Evolutionary conservation across 2,888 invertebrate genomes (phyloP), one percentile per base, ranked within the genome.

Genomic region (Orgyia antiqua): DNA sequence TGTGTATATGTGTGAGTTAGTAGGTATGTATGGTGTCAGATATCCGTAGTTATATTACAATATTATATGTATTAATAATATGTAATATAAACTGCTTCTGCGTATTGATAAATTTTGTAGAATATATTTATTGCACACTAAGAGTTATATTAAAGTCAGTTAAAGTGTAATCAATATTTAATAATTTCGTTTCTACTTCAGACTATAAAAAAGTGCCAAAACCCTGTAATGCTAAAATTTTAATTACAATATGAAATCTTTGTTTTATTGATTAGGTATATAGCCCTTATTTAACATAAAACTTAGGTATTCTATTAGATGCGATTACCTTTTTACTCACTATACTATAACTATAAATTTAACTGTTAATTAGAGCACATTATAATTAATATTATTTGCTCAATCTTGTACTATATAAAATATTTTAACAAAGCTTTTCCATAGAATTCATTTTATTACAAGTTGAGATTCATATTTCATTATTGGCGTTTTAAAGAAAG

Each of bases 81-180:
- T n/a, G n/a, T n/a, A n/a, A n/a, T n/a, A n/a, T n/a, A n/a, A n/a
- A 68, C 64, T 67, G 69, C 66, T 64, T 62, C 43, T 64, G 58
- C 58, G 53, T 58, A 67, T 62, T 57, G 47, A 41, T 63, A 67
- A 55, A 44, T 43, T 64, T 51, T 10, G 6, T 23, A 10, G 6
- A 4, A 42, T n/a, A 51, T 57, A 45, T 60, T 55, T 52, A 56
- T 41, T 51, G 61, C 67, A 68, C 65, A 36, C 27, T 4, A 20
- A n/a, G n/a, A n/a, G n/a, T n/a, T n/a, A n/a, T n/a, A n/a, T n/a
- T n/a, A n/a, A n/a, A n/a, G n/a, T n/a, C n/a, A n/a, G n/a, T n/a
- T n/a, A n/a, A n/a, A n/a, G n/a, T n/a, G n/a, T n/a, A n/a, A n/a
- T n/a, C n/a, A n/a, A n/a, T n/a, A n/a, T n/a, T n/a, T n/a, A n/a